Base-by-base conservation (phyloP, 1,140 invertebrate genomes). In the Dinoponera quadriceps region DNA sequence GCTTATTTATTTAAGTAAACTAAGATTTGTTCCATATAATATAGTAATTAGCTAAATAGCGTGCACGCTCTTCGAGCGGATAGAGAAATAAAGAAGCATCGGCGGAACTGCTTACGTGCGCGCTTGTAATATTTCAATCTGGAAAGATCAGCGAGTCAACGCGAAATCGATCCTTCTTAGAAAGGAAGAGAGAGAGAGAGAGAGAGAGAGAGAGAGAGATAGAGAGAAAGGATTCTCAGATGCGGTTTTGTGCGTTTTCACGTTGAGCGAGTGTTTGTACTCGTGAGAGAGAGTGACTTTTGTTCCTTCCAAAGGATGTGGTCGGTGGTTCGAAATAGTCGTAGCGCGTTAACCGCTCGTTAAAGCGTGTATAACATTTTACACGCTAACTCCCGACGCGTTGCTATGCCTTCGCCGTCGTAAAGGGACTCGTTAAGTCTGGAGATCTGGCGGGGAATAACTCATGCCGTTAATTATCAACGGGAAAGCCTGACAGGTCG, bases 391-490 rank as follows among this genome's bases (percentile, higher is more conserved):
- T 71, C 4, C 33, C 33, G 22, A 66, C 54, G 18, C 18, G 18
- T 38, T 20, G 27, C 44, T 38, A 27, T 51, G 13, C 44, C 73
- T 44, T 18, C 51, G 9, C n/a, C n/a, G 29, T 65, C 73, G 65
- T 57, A 69, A 71, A 69, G 51, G 65, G 54, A 29, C 65, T 27
- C 75, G 65, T 77, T 66, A 66, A 77, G 49, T 71, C 33, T 18
- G 20, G 33, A 68, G 44, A 71, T 71, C 63, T 80, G 71, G 48
- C 75, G 25, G 51, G 38, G 65, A 80, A 80, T 80, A 71, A 80
- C 65, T 80, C 75, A 55, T 29, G 65, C 66, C 51, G 75, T 80
- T 80, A 80, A 80, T 80, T 80, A 80, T 80, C 65, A 44, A 51
- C 54, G 54, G 65, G 44, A 71, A 71, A 27, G 65, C 33, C 38